Percentiles rank a stretch among this genome's conserved stretches.
Evolutionary conservation across 2,113 vertebrate species (phyloP).

Genomic region (Puntigrus tetrazona): DNA sequence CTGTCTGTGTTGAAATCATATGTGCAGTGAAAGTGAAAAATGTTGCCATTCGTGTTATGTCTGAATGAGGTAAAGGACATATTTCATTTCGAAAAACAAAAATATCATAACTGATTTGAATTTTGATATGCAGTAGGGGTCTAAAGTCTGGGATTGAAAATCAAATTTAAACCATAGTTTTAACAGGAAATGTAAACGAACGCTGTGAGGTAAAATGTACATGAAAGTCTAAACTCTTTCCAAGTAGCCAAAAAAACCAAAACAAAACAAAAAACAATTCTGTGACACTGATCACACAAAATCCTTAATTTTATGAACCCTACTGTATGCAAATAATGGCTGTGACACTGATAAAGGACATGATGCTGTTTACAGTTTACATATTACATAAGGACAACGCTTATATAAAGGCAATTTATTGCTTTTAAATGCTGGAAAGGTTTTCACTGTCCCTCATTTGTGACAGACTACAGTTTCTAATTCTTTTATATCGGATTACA

Average conservation of each 20-base stretch:
- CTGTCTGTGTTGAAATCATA: conserved; percentile 14
- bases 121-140: not conserved
- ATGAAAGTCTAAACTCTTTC: not conserved
- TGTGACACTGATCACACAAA: not conserved
- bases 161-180: not conserved
- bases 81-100: not conserved
- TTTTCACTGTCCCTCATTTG: conserved; percentile 17
- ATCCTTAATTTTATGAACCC: not conserved
- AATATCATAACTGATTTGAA: not conserved
- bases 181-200: not conserved
- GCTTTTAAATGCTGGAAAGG: conserved; percentile 5
- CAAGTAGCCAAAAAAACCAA: too few species aligned
- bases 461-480: conserved; percentile 33
- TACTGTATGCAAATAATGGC: not conserved
- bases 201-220: not conserved
- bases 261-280: not conserved
- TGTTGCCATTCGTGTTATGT: not conserved
- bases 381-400: not conserved
- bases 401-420: not conserved
- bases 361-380: not conserved
- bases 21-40: not conserved
- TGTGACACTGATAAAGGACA: not conserved
- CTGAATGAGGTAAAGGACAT: conserved; percentile 3
- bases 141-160: conserved; percentile 5
- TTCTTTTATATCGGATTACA: conserved; percentile 42